phyloP scores from a whole-genome alignment of 2,888 invertebrate species.

The Himalopsyche kuldschensis region DNA sequence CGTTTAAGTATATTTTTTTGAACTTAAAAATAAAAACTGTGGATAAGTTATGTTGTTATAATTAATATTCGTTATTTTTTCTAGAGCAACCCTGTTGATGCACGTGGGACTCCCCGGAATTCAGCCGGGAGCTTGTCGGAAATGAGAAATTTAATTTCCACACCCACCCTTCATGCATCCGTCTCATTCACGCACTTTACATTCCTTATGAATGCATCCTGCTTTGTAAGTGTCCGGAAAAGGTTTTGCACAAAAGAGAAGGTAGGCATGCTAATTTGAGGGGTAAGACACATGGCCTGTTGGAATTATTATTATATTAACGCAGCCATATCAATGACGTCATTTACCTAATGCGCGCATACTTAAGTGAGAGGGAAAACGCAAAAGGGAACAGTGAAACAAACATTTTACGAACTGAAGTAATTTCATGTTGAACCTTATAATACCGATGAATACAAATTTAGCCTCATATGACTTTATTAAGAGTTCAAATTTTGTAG shows the following conservation, averaged over 20 bases:
- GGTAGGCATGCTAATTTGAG: not conserved
- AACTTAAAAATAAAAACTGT: no score
- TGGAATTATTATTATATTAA: not conserved
- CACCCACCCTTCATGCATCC: not conserved
- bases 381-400: not conserved
- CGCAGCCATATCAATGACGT: not conserved
- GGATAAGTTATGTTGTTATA: no score
- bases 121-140: conserved; percentile 8
- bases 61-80: no score
- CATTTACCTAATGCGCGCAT: not conserved
- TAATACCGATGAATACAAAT: no score
- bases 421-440: not conserved
- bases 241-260: not conserved
- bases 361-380: not conserved
- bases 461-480: no score
- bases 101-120: conserved; percentile 9
- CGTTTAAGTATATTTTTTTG: no score
- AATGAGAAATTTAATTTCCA: conserved; percentile 28
- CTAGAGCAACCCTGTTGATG: not conserved
- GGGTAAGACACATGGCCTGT: not conserved
- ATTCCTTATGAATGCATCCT: not conserved
- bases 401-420: not conserved
- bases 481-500: no score
- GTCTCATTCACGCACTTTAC: not conserved
- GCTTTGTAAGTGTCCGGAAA: not conserved